Evolutionary conservation across 2,888 invertebrate genomes (phyloP).

Genomic region (Pocota personata): DNA sequence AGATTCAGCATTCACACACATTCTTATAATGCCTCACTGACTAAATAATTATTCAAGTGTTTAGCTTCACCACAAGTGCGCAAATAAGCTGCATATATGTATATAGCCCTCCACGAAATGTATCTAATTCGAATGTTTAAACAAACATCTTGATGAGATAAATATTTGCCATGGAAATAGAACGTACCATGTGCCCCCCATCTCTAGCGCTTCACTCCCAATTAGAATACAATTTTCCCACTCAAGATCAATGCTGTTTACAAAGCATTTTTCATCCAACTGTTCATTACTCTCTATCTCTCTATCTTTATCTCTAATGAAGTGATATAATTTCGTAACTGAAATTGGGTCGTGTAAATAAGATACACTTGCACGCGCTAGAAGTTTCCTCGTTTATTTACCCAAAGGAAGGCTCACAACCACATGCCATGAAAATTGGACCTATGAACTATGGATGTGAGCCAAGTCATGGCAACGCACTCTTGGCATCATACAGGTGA

Average conservation of each 20-base stretch:
- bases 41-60: slow-evolving; percentile 6
- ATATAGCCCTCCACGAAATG: not conserved
- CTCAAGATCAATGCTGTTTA: slow-evolving; percentile 41
- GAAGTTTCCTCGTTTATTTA: slow-evolving; percentile 4
- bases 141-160: slow-evolving; percentile 45
- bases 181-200: not conserved
- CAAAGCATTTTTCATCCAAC: not conserved
- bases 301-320: slow-evolving; percentile 27
- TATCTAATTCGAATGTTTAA: slow-evolving; percentile 42
- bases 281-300: not conserved
- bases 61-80: slow-evolving; percentile 8
- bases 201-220: not conserved
- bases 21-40: not conserved
- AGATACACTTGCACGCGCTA: slow-evolving; percentile 33
- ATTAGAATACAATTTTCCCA: slow-evolving; percentile 30
- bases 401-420: not conserved
- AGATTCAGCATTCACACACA: not conserved
- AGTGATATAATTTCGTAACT: slow-evolving; percentile 29
- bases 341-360: slow-evolving; percentile 44
- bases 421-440: not conserved
- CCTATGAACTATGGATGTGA: not conserved
- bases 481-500: not conserved
- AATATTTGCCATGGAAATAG: slow-evolving; percentile 49
- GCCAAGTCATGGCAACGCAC: not conserved
- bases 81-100: slow-evolving; percentile 5